A percentile compares a stretch with the other conserved stretches of the same genome.
These are phyloP conservation scores for Odiellus spinosus DNA, from an alignment of 2,888 invertebrate genomes.

Conservation along the genomic window DNA sequence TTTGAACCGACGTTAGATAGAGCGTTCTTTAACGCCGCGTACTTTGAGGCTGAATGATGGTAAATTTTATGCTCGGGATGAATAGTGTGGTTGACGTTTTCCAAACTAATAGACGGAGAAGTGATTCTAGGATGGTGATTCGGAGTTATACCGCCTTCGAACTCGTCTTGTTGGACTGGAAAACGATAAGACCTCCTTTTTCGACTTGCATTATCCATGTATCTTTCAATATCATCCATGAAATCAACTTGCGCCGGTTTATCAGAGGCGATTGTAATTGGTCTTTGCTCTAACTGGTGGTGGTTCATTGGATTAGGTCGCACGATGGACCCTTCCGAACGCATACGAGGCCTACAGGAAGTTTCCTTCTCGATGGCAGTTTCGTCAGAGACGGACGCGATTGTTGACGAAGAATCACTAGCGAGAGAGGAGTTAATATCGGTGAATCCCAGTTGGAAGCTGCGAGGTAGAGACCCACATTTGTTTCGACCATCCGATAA, in stretches of 20 bases:
- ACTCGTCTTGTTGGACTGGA: slow-evolving; percentile 28
- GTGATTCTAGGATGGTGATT: slow-evolving; percentile 27
- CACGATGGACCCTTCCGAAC: slow-evolving; percentile 8
- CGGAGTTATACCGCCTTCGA: slow-evolving; percentile 25
- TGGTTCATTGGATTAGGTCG: neutral
- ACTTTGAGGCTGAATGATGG: slow-evolving; percentile 38
- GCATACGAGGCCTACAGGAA: slow-evolving; percentile 5
- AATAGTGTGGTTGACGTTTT: slow-evolving; percentile 31
- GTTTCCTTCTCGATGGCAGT: neutral
- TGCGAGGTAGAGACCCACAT: slow-evolving; percentile 58
- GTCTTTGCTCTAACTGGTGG: slow-evolving; percentile 33
- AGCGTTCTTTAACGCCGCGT: slow-evolving; percentile 24
- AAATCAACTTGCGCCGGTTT: slow-evolving; percentile 43
- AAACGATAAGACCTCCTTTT: neutral
- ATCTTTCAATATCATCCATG: slow-evolving; percentile 45
- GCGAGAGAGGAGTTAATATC: no score
- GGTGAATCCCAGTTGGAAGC: slow-evolving; percentile 44
- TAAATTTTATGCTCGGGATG: slow-evolving; percentile 69
- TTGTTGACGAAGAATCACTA: slow-evolving; percentile 33
- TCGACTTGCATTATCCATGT: slow-evolving; percentile 4
- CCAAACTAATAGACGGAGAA: slow-evolving; percentile 33
- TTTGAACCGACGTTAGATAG: slow-evolving; percentile 24
- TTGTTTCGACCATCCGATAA: slow-evolving; percentile 49
- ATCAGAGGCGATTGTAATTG: slow-evolving; percentile 54
- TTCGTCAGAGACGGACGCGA: slow-evolving; percentile 16